These are phyloP conservation scores for Heliconius charithonia DNA, from an alignment of 2,888 invertebrate species.

Conservation along the genomic window DNA sequence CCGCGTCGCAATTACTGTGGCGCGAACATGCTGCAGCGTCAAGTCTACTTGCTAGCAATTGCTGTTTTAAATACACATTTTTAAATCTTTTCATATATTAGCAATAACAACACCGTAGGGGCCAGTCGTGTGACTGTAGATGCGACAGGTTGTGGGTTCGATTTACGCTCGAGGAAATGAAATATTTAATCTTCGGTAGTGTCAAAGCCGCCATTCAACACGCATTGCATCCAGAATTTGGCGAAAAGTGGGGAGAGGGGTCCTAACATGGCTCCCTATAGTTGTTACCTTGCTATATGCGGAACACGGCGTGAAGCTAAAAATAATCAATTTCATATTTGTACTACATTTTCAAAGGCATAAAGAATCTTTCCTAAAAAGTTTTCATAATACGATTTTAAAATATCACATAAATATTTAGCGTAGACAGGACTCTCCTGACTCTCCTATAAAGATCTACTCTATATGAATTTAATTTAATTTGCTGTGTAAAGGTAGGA, in stretches of 20 bases:
- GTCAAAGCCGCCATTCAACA: not conserved
- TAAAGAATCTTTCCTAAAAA: too few relatives aligned
- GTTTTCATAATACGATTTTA: too few relatives aligned
- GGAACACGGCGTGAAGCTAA: too few relatives aligned
- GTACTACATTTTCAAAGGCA: too few relatives aligned
- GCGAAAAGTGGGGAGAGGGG: too few relatives aligned
- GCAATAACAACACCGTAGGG: not conserved
- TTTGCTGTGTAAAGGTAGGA: not conserved
- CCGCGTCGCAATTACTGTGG: constrained; percentile 75
- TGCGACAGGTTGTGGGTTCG: not conserved
- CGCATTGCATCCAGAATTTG: not conserved
- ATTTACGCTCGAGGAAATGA: not conserved
- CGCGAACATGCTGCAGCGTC: constrained; percentile 51
- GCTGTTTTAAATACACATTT: not conserved
- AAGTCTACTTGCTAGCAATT: not conserved
- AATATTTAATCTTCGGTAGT: too few relatives aligned
- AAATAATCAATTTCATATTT: too few relatives aligned
- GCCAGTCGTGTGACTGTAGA: not conserved
- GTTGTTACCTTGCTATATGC: too few relatives aligned
- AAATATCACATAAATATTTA: too few relatives aligned
- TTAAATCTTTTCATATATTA: not conserved
- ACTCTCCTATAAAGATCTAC: not conserved
- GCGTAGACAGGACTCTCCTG: too few relatives aligned
- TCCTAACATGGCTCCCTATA: too few relatives aligned
- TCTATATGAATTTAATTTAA: not conserved